Evolutionary conservation across 2,797 vertebrate species (phyloP).

Genomic region (Diplodus puntazzo): DNA sequence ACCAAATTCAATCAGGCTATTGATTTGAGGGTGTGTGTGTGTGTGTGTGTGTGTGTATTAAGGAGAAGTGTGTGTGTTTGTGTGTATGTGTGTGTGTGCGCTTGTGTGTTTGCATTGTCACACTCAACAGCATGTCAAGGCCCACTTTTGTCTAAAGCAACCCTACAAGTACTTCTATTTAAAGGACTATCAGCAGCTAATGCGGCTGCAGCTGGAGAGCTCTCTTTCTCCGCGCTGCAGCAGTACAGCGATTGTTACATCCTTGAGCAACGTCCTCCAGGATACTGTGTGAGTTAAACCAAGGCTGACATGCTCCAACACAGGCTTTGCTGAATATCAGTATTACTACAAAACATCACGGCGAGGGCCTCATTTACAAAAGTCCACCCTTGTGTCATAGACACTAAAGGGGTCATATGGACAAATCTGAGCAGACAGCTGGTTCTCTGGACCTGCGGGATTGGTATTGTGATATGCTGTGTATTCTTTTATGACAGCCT

Average conservation of each 20-base stretch:
- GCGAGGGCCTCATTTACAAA: conserved; percentile 53
- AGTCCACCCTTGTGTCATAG: conserved; percentile 30
- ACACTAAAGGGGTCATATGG: conserved; percentile 37
- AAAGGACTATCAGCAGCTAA: conserved; percentile 46
- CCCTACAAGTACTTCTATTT: conserved; percentile 61
- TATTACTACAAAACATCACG: conserved; percentile 36
- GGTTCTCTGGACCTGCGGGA: conserved; percentile 41
- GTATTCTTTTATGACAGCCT: conserved; percentile 50
- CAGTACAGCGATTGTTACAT: conserved; percentile 14
- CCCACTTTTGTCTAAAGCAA: conserved; percentile 53
- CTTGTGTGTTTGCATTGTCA: conserved; percentile 38
- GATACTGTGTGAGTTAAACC: conserved; percentile 48
- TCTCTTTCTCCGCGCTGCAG: conserved; percentile 29
- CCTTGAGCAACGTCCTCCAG: conserved; percentile 53
- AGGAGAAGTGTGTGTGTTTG: not conserved
- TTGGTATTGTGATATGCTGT: conserved; percentile 37
- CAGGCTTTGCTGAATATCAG: conserved; percentile 49
- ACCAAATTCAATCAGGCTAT: conserved; percentile 66
- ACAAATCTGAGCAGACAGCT: conserved; percentile 58
- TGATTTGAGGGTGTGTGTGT: conserved; percentile 56
- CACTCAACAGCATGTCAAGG: conserved; percentile 46
- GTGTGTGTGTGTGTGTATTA: not conserved
- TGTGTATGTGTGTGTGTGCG: conserved; percentile 1
- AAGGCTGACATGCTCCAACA: conserved; percentile 48
- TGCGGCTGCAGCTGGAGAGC: conserved; percentile 46